Evolutionary conservation across 1,140 invertebrate genomes (phyloP).

Genomic region (Anastrepha ludens): DNA sequence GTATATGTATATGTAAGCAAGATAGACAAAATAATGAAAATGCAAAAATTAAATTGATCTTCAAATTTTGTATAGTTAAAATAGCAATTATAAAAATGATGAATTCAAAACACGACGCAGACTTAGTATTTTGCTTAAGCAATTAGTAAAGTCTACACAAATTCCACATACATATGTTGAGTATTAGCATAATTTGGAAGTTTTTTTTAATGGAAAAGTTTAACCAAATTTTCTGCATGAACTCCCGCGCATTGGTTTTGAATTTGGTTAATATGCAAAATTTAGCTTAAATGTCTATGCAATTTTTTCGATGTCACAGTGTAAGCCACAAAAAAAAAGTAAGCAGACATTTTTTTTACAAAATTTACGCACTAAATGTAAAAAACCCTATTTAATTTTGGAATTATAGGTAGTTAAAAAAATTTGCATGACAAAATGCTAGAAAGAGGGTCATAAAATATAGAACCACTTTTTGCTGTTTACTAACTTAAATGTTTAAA

Average conservation of each 20-base stretch:
- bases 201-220: neutral
- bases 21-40: neutral
- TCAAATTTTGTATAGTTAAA: constrained; percentile 5
- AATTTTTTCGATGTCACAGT: constrained; percentile 1
- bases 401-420: neutral
- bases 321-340: neutral
- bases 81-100: neutral
- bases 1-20: neutral
- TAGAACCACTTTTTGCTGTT: neutral
- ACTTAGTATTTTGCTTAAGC: neutral
- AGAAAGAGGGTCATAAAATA: neutral
- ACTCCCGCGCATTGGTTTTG: too few relatives aligned
- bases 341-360: neutral
- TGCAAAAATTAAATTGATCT: neutral
- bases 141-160: neutral
- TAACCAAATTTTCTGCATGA: neutral
- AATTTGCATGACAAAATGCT: neutral
- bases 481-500: neutral
- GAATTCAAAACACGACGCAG: neutral
- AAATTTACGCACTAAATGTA: neutral
- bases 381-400: neutral
- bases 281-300: neutral
- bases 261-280: neutral
- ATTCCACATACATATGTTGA: neutral
- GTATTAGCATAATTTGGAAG: too few relatives aligned